Percentiles rank a stretch among this genome's conserved stretches.
Evolutionary conservation across 1,140 invertebrate species (phyloP).

Genomic region (Drosophila elegans): DNA sequence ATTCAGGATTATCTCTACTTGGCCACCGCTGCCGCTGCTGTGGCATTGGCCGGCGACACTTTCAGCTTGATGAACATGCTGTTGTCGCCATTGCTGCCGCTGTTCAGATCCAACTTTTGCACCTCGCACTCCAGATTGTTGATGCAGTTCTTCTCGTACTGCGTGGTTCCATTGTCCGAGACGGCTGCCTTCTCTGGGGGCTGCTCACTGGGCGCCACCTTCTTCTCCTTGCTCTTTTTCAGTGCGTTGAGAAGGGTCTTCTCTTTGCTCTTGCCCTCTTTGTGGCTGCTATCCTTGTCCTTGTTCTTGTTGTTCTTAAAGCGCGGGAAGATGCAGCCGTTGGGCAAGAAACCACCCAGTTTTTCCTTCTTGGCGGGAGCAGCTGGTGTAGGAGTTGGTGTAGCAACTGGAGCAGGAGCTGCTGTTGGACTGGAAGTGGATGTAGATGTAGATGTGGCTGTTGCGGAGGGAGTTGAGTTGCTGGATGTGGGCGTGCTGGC

Average conservation of each 20-base stretch:
- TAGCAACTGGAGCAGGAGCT: slow-evolving; percentile 7
- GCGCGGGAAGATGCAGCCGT: slow-evolving; percentile 84
- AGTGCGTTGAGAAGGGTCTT: slow-evolving; percentile 81
- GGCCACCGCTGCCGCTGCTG: slow-evolving; percentile 65
- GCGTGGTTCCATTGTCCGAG: slow-evolving; percentile 58
- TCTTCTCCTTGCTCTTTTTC: slow-evolving; percentile 83
- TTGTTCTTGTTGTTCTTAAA: slow-evolving; percentile 84
- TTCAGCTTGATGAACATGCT: slow-evolving; percentile 82
- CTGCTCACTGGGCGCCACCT: slow-evolving; percentile 74
- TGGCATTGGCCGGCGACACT: slow-evolving; percentile 57
- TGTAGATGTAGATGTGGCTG: slow-evolving; percentile 3
- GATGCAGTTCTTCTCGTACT: slow-evolving; percentile 83
- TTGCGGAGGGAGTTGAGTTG: slow-evolving; percentile 14
- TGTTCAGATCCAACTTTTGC: slow-evolving; percentile 80
- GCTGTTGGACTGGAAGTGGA: slow-evolving; percentile 10
- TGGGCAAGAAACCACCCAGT: slow-evolving; percentile 82
- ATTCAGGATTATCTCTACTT: slow-evolving; percentile 61
- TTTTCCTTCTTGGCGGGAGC: slow-evolving; percentile 81
- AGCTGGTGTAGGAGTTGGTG: slow-evolving; percentile 28
- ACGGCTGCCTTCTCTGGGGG: slow-evolving; percentile 38
- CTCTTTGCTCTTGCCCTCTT: slow-evolving; percentile 79
- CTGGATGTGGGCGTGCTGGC: slow-evolving; percentile 13
- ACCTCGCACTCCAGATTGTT: slow-evolving; percentile 80
- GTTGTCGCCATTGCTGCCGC: slow-evolving; percentile 62
- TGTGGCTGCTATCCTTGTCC: slow-evolving; percentile 80